Percentiles rank a stretch among this genome's conserved stretches.
These are phyloP conservation scores for Ennomos fuscantarius DNA, from an alignment of 2,888 invertebrate genomes.

Conservation along the genomic window DNA sequence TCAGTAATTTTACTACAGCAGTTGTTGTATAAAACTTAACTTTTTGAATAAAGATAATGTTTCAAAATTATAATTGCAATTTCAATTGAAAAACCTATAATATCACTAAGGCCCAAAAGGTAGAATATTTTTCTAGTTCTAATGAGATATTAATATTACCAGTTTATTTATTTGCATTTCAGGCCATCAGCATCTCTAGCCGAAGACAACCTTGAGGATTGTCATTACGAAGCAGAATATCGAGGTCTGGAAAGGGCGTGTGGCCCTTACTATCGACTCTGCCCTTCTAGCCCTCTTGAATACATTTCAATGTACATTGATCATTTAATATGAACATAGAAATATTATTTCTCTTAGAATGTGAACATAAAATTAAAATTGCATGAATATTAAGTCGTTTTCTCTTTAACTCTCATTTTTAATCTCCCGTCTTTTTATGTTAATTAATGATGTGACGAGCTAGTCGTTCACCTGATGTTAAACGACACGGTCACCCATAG, in stretches of 20 bases:
- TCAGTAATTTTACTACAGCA: no score
- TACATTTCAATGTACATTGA: constrained; percentile 72
- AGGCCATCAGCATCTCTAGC: constrained; percentile 86
- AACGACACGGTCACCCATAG: no score
- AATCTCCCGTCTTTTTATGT: no score
- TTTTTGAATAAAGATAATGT: no score
- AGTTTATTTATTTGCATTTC: constrained; percentile 44
- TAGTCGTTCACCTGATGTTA: no score
- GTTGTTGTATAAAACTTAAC: no score
- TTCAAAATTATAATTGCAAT: background rate
- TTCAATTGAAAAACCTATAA: no score
- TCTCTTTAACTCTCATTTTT: no score
- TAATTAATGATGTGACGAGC: no score
- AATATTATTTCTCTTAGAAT: background rate
- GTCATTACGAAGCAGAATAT: constrained; percentile 85
- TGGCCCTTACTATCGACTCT: constrained; percentile 72
- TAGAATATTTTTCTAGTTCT: no score
- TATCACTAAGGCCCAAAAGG: no score
- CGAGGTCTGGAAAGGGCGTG: constrained; percentile 81
- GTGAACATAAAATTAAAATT: background rate
- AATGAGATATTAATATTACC: no score
- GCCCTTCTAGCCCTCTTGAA: constrained; percentile 84
- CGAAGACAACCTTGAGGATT: constrained; percentile 80
- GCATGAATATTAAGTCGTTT: background rate
- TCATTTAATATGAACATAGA: constrained; percentile 15